Conservation (phyloP, 1,140 invertebrate species). For the Aphelenchoides besseyi region DNA sequence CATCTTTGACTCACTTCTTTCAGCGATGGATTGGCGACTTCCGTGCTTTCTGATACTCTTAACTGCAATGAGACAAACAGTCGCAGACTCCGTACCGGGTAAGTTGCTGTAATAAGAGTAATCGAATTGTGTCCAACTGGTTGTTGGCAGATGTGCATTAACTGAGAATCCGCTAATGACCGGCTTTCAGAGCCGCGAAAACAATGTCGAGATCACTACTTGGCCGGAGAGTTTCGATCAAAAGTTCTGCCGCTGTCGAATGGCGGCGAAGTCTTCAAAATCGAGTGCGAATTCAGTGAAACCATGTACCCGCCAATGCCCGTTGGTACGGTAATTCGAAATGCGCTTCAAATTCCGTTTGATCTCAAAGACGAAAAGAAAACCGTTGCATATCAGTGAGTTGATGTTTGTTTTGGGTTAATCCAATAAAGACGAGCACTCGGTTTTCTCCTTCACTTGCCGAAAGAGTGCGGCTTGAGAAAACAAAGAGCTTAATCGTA, state of each 20-base stretch:
- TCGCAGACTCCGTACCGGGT: not conserved
- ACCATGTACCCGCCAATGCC: not conserved
- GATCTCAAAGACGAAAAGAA: constrained; percentile 8
- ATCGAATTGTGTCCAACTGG: not conserved
- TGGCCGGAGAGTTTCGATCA: not conserved
- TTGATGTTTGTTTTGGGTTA: constrained; percentile 6
- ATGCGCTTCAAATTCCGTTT: not conserved
- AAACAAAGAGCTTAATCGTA: not conserved
- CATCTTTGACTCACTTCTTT: not conserved
- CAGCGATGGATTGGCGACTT: not conserved
- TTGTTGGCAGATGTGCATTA: not conserved
- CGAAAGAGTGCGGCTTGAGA: too few relatives aligned
- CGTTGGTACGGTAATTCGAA: not conserved
- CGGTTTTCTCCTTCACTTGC: too few relatives aligned
- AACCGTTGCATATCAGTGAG: constrained; percentile 9
- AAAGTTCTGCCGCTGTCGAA: not conserved
- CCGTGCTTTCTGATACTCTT: not conserved
- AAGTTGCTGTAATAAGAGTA: not conserved
- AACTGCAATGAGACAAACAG: not conserved
- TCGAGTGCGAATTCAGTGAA: not conserved
- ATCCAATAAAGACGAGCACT: too few relatives aligned
- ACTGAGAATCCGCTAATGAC: not conserved
- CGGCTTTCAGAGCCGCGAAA: not conserved
- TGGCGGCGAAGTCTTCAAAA: not conserved
- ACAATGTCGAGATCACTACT: not conserved